Base-by-base conservation (phyloP, 1,140 invertebrate genomes). In the Solenopsis invicta region DNA sequence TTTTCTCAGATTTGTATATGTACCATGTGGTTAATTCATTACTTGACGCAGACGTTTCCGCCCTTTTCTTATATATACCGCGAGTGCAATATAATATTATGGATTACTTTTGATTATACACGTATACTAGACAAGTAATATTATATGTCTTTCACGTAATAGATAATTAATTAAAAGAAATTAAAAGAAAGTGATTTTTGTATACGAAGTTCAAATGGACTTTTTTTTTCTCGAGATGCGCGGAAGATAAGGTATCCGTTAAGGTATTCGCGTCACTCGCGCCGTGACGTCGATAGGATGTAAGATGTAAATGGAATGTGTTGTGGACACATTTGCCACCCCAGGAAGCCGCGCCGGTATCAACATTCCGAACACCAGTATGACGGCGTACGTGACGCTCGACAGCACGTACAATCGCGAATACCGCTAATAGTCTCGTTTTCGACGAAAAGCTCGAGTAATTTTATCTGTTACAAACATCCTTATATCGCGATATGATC, bases 271-370 rank as follows among this genome's bases (percentile, higher is more conserved):
- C 61, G 48, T 80, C 87, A 76, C 77, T 67, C 41, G 71, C 56
- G 72, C 76, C 85, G 75, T 87, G 64, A 90, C 85, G 85, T 87
- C 78, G 56, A 80, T 69, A 64, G 37, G 54, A 90, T 48, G 64
- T 87, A 90, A 86, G 64, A 84, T 87, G 78, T 89, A 85, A 90
- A 90, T 87, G 80, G 12, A 78, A 81, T 76, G 67, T 52, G 48
- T 67, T 61, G 45, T 45, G 13, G 64, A 54, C 54, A 56, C 66
- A 54, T 64, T 62, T 29, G 24, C 75, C 48, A 59, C 24, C 48
- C 24, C 64, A 50, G 41, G n/a, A 80, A 66, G 41, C 41, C 50
- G 52, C 37, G 24, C 62, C 52, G 76, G 5, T 61, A 61, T 71
- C 75, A 69, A 81, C 76, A 86, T 80, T 81, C 64, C 12, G 24